Percentiles rank a stretch among this genome's conserved stretches.
Evolutionary conservation across 2,888 invertebrate genomes (phyloP).

Genomic region (Minunthozetes semirufus): DNA sequence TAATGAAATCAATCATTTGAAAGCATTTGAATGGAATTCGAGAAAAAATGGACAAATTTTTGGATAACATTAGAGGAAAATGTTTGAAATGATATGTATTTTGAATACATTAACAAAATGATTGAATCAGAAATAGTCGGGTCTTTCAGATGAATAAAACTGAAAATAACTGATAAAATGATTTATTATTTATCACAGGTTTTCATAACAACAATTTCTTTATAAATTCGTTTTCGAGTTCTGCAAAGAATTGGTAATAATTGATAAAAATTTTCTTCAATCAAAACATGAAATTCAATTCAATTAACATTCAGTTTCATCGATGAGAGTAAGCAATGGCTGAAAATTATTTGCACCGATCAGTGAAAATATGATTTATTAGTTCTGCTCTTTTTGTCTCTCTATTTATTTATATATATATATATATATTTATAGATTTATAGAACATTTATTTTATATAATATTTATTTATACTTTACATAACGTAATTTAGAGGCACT

Average conservation of each 20-base stretch:
- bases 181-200: constrained; percentile 2
- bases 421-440: neutral
- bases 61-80: no score
- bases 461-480: neutral
- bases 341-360: constrained; percentile 4
- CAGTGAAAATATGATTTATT: constrained; percentile 10
- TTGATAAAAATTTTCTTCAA: neutral
- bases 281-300: neutral
- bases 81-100: no score
- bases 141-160: neutral
- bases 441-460: no score
- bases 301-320: neutral
- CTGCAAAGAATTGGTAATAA: constrained; percentile 8
- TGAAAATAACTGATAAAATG: neutral
- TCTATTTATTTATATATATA: neutral
- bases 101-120: no score
- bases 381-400: neutral
- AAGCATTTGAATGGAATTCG: no score
- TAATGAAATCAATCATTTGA: no score
- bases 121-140: no score
- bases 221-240: neutral
- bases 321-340: neutral
- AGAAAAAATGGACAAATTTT: no score
- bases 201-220: neutral
- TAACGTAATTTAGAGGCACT: constrained; percentile 1